These are phyloP conservation scores for Phocoena sinus DNA, from an alignment of 2,113 vertebrate species.

Conservation along the genomic window DNA sequence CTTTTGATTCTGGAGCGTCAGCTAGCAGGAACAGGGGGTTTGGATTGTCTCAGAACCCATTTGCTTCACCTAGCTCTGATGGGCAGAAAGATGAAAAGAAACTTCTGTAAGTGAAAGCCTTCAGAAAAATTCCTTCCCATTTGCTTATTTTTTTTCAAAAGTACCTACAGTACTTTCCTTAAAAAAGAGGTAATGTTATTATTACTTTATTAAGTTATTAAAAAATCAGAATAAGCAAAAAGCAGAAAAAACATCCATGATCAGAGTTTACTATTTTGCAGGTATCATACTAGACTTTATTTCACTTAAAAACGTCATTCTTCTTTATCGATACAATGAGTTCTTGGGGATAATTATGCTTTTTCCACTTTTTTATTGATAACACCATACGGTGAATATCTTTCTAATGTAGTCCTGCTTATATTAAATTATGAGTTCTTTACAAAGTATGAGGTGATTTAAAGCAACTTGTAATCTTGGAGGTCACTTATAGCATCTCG, in stretches of 20 bases:
- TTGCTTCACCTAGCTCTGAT: conserved; percentile 74
- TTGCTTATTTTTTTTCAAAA: conserved; percentile 27
- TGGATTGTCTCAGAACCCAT: conserved; percentile 86
- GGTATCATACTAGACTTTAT: background rate
- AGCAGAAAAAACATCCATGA: background rate
- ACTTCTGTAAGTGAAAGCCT: conserved; percentile 84
- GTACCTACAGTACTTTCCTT: background rate
- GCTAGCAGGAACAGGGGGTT: conserved; percentile 43
- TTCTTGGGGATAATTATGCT: background rate
- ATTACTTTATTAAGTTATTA: background rate
- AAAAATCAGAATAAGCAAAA: conserved; percentile 37
- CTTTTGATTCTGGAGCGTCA: conserved; percentile 70
- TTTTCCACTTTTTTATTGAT: background rate
- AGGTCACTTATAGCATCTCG: background rate
- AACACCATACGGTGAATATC: background rate
- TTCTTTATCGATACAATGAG: background rate
- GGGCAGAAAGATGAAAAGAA: conserved; percentile 84
- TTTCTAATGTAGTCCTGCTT: background rate
- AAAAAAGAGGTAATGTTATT: background rate
- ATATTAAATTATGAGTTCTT: background rate
- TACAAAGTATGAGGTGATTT: conserved; percentile 6
- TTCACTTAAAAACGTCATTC: conserved; percentile 26
- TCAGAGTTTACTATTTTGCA: background rate
- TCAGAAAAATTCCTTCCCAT: background rate
- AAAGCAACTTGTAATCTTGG: background rate